Evolutionary conservation across 2,888 invertebrate genomes (phyloP).

Genomic region (Cynaeus angustus): DNA sequence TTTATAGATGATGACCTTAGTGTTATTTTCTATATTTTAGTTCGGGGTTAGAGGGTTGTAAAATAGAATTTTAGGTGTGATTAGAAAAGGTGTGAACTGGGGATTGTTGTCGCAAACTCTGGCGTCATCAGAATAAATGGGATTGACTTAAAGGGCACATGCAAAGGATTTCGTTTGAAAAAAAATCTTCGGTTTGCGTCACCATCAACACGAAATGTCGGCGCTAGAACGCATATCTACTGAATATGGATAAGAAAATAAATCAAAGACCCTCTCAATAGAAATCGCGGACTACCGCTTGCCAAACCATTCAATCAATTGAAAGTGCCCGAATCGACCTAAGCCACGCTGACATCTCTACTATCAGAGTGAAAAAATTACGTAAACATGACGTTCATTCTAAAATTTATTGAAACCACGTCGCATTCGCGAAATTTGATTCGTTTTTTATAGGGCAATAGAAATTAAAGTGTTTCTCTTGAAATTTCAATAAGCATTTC

Average conservation of each 20-base stretch:
- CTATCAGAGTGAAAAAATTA: conserved; percentile 38
- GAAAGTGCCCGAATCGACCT: conserved; percentile 49
- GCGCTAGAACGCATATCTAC: conserved; percentile 47
- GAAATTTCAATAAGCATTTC: conserved; percentile 38
- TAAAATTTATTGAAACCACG: conserved; percentile 40
- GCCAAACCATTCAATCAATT: conserved; percentile 56
- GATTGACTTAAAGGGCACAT: conserved; percentile 34
- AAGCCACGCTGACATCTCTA: conserved; percentile 43
- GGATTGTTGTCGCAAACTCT: conserved; percentile 24
- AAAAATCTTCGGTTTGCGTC: conserved; percentile 32
- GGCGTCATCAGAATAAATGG: conserved; percentile 33
- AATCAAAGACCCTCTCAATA: conserved; percentile 56
- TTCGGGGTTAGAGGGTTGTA: no score
- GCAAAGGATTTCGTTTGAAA: conserved; percentile 35
- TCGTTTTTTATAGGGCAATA: conserved; percentile 15
- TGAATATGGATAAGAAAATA: conserved; percentile 60
- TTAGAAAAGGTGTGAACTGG: conserved; percentile 11
- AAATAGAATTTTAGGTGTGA: not conserved
- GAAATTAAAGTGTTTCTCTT: conserved; percentile 36
- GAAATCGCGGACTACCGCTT: conserved; percentile 52
- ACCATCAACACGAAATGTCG: conserved; percentile 49
- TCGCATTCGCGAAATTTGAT: conserved; percentile 22
- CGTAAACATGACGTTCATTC: conserved; percentile 45
- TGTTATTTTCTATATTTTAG: no score
- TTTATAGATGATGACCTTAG: no score